Percentiles rank a stretch among this genome's conserved stretches.
These are phyloP conservation scores for Etia nguti DNA, from an alignment of 2,113 vertebrate species.

Conservation along the genomic window DNA sequence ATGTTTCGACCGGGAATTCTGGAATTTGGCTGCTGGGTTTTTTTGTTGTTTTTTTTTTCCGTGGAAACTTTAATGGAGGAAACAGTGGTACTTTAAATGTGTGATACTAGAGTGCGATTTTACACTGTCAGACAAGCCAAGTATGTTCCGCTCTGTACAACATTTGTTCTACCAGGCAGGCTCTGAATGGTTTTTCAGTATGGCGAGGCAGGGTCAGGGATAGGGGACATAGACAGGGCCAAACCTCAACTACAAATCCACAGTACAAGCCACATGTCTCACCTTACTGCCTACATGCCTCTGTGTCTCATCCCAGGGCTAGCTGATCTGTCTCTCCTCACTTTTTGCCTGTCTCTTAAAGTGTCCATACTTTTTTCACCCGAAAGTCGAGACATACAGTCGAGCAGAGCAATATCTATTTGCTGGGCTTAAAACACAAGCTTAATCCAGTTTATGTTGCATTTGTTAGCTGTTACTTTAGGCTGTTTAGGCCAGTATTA, in stretches of 20 bases:
- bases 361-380: not conserved
- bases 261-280: conserved; percentile 44
- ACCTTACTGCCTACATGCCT: conserved; percentile 24
- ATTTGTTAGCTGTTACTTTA: not conserved
- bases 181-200: conserved; percentile 61
- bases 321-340: not conserved
- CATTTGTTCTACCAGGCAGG: conserved; percentile 54
- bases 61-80: conserved; percentile 61
- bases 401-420: not conserved
- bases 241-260: conserved; percentile 57
- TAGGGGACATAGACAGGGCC: conserved; percentile 37
- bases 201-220: conserved; percentile 48
- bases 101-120: conserved; percentile 53
- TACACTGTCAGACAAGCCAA: conserved; percentile 52
- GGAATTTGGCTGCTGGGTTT: conserved; percentile 46
- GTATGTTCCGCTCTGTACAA: conserved; percentile 61
- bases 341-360: conserved; percentile 17
- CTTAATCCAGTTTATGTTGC: not conserved
- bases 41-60: fast-evolving
- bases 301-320: not conserved
- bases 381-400: not conserved
- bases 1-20: conserved; percentile 49
- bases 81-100: conserved; percentile 55
- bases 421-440: not conserved
- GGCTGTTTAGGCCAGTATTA: no score